Conservation (phyloP, 2,113 vertebrate genomes). For the Apteryx mantelli region DNA sequence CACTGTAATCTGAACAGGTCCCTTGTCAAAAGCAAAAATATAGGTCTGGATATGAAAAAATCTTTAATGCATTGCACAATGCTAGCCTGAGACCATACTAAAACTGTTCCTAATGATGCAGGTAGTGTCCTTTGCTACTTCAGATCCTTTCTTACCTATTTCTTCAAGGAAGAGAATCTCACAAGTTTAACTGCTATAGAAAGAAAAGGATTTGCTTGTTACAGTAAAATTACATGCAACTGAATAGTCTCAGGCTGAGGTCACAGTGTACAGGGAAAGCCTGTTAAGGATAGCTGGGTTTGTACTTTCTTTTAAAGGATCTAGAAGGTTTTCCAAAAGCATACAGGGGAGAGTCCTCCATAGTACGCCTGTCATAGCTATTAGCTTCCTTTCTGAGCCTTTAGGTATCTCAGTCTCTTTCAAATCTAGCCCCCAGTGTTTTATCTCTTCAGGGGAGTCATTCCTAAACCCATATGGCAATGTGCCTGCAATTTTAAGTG, state of each 20-base stretch:
- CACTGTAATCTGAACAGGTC: slow-evolving; percentile 6
- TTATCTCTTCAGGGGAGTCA: neutral
- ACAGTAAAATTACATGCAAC: neutral
- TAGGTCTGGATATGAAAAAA: neutral
- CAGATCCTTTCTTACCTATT: neutral
- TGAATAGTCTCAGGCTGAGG: neutral
- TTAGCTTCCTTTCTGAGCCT: neutral
- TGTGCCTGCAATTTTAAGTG: neutral
- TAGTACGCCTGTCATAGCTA: neutral
- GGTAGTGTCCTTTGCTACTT: neutral
- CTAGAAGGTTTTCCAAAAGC: neutral
- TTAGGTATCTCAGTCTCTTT: neutral
- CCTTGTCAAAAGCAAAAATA: slow-evolving; percentile 12
- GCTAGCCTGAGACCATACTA: neutral
- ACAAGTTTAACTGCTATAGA: neutral
- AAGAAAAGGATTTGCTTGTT: neutral
- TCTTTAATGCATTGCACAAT: neutral
- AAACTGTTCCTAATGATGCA: slow-evolving; percentile 13
- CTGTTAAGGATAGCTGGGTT: neutral
- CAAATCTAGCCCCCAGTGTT: neutral
- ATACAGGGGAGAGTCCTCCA: neutral
- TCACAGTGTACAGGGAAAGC: neutral
- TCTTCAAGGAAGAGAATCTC: neutral
- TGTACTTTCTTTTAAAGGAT: neutral
- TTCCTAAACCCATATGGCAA: neutral